Evolutionary conservation across 1,140 invertebrate species (phyloP).

Genomic region (Listronotus oregonensis): DNA sequence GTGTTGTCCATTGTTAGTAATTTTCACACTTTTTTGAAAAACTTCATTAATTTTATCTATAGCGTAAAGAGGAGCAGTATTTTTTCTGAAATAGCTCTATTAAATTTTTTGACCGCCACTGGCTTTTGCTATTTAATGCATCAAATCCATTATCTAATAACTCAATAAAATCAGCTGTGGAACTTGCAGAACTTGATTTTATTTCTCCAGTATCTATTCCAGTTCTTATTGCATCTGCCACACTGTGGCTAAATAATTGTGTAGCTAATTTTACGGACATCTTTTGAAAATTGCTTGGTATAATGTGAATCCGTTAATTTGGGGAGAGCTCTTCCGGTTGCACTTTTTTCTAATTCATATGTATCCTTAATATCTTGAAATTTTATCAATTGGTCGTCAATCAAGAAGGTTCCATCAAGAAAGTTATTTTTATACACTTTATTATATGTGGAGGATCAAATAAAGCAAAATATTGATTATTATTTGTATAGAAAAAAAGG

Average conservation of each 20-base stretch:
- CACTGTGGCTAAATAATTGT: slow-evolving; percentile 44
- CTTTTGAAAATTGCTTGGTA: slow-evolving; percentile 47
- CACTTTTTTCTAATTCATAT: slow-evolving; percentile 17
- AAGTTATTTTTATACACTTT: too few species aligned
- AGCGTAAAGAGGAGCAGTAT: too few species aligned
- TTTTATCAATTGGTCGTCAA: too few species aligned
- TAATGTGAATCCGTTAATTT: slow-evolving; percentile 43
- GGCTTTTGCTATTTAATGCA: slow-evolving; percentile 36
- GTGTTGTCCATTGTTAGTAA: too few species aligned
- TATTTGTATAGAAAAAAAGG: too few species aligned
- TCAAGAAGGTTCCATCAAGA: too few species aligned
- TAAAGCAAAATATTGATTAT: too few species aligned
- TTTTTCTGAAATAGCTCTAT: too few species aligned
- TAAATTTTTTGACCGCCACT: slow-evolving; percentile 26
- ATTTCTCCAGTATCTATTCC: slow-evolving; percentile 41
- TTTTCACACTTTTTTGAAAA: too few species aligned
- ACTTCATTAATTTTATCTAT: too few species aligned
- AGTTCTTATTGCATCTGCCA: slow-evolving; percentile 40
- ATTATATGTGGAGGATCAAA: too few species aligned
- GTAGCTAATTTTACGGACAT: slow-evolving; percentile 46
- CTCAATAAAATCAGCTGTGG: slow-evolving; percentile 39
- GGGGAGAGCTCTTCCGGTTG: slow-evolving; percentile 33
- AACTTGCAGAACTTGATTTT: slow-evolving; percentile 22
- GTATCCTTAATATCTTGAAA: too few species aligned
- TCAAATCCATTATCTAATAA: slow-evolving; percentile 42